These are phyloP conservation scores for Fundulus diaphanus DNA, from an alignment of 2,797 vertebrate genomes.

Conservation along the genomic window DNA sequence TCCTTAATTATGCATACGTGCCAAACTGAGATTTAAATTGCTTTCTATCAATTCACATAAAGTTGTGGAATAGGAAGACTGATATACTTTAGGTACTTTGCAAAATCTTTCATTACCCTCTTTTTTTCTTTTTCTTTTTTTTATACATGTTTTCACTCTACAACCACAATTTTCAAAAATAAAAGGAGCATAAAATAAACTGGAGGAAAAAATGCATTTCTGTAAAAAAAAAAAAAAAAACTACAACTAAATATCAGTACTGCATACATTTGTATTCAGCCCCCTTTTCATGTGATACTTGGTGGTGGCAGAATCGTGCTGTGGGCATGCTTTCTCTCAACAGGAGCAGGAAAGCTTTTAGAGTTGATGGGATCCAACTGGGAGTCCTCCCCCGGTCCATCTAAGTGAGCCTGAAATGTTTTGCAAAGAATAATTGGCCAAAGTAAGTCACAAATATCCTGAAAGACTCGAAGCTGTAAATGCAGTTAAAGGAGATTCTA, in stretches of 20 bases:
- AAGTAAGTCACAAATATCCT: background rate
- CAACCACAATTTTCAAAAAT: too few species aligned
- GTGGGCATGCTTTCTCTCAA: background rate
- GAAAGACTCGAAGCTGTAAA: background rate
- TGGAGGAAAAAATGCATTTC: background rate
- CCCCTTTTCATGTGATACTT: background rate
- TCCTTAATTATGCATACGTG: conserved; percentile 12
- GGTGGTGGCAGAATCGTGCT: background rate
- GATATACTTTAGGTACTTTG: background rate
- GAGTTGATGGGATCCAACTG: too few species aligned
- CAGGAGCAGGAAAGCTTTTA: background rate
- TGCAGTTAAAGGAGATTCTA: background rate
- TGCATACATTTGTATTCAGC: background rate
- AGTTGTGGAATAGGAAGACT: background rate
- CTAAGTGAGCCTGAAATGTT: too few species aligned
- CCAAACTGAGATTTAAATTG: conserved; percentile 5
- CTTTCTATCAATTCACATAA: background rate
- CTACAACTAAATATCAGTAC: background rate
- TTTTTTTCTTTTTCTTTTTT: background rate
- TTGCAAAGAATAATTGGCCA: background rate
- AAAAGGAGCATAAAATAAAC: background rate
- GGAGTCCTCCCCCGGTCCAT: too few species aligned
- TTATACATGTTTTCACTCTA: background rate
- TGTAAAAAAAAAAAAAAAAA: too few species aligned
- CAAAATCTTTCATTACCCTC: background rate